A percentile compares a stretch with the other conserved stretches of the same genome.
Evolutionary conservation across 1,140 invertebrate genomes (phyloP).

Genomic region (Drosophila equinoxialis): DNA sequence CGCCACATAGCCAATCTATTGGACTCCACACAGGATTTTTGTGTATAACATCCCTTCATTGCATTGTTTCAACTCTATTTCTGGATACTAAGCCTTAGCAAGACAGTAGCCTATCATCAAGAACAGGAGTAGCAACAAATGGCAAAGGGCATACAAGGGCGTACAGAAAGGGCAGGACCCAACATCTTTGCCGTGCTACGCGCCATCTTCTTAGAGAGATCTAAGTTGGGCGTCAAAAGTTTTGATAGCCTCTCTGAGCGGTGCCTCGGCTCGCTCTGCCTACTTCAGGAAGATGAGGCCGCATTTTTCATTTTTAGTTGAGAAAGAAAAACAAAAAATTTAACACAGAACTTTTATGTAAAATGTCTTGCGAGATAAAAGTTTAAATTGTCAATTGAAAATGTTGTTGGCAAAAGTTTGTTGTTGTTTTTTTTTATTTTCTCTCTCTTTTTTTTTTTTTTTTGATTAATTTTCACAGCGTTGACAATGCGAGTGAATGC

Average conservation of each 20-base stretch:
- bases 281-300: constrained; percentile 49
- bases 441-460: constrained; percentile 25
- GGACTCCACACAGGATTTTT: not conserved
- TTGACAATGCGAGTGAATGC: constrained; percentile 55
- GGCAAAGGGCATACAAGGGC: constrained; percentile 33
- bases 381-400: constrained; percentile 83
- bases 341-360: constrained; percentile 80
- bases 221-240: constrained; percentile 74
- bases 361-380: constrained; percentile 79
- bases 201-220: constrained; percentile 29
- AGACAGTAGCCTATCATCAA: constrained; percentile 19
- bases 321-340: constrained; percentile 34
- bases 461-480: constrained; percentile 82
- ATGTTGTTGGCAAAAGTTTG: constrained; percentile 81
- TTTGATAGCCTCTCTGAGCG: constrained; percentile 68
- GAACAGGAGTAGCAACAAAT: constrained; percentile 41
- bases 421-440: not conserved
- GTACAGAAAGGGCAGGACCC: not conserved
- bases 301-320: constrained; percentile 78
- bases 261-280: constrained; percentile 25
- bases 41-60: too few species aligned
- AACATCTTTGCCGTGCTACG: not conserved
- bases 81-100: constrained; percentile 43
- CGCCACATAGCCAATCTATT: too few species aligned
- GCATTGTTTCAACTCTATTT: constrained; percentile 18